Conservation (phyloP, 92 coral and sea anemone genomes). For the Epizoanthus rinbou region DNA sequence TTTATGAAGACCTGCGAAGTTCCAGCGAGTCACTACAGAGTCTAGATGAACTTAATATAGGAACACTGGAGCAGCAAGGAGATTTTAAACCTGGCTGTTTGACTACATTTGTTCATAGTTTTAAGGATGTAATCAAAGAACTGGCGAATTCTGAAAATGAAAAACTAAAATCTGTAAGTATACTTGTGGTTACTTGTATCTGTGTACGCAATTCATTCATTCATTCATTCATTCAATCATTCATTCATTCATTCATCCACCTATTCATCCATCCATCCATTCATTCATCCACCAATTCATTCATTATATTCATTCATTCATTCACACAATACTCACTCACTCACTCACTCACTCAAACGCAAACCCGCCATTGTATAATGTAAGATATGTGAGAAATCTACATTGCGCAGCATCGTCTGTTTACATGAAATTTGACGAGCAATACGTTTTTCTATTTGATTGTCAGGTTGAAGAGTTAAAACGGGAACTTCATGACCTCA, state of each 20-base stretch:
- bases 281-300: too few species aligned
- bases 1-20: slow-evolving; percentile 75
- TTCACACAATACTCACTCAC: too few species aligned
- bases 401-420: too few species aligned
- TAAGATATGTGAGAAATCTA: too few species aligned
- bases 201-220: neutral
- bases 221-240: too few species aligned
- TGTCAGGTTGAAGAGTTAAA: slow-evolving; percentile 61
- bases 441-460: neutral
- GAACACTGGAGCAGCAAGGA: slow-evolving; percentile 44
- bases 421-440: too few species aligned
- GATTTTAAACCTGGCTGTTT: slow-evolving; percentile 68
- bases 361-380: too few species aligned
- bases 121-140: slow-evolving; percentile 73
- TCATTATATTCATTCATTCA: too few species aligned
- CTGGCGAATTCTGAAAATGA: slow-evolving; percentile 46
- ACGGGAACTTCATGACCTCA: slow-evolving; percentile 73
- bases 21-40: slow-evolving; percentile 60
- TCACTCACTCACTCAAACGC: too few species aligned
- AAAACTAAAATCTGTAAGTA: slow-evolving; percentile 63
- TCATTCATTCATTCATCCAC: too few species aligned
- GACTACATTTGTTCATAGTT: slow-evolving; percentile 74
- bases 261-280: too few species aligned
- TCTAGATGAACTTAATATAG: slow-evolving; percentile 55
- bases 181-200: neutral